Base-by-base conservation (phyloP, 2,797 vertebrate genomes). In the Acomys russatus region DNA sequence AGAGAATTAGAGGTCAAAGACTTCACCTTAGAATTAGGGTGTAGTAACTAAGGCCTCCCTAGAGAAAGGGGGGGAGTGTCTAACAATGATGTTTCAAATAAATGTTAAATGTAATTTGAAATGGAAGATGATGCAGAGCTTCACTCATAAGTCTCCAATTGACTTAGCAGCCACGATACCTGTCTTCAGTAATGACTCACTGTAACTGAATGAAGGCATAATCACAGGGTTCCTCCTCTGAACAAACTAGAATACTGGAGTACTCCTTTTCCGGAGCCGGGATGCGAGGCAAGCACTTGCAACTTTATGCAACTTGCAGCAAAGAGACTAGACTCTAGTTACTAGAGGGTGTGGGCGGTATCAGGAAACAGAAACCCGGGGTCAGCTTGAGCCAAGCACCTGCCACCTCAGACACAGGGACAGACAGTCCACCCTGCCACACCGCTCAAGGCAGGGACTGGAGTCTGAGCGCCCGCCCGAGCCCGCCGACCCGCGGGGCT, bases 301-400 rank as follows among this genome's bases (percentile, higher is more conserved):
- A 90, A 94, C 74, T 95, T 70, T 1, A 77, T 4, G n/a, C 66
- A 73, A 88, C 96, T 92, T 91, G 74, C 49, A 64, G 68, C 35
- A 79, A 76, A 88, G 3, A 63, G 49, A 66, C 25, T 49, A 76
- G 44, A 51, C 82, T 33, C 30, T 18, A 49, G 63, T 66, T 63
- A n/a, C 71, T 70, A 71, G 9, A 49, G 17, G 63, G 1, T 8
- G 6, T 33, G 22, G 0, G 38, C 66, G 63, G 9, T 44, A 5
- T 11, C 8, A 68, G 59, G 64, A 28, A 87, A 38, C 1, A 23
- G 66, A n/a, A 56, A 68, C 4, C 56, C 74, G 35, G 20, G 59
- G 49, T 22, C 4, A 3, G 54, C 33, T 20, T 25, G 35, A 20
- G 11, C 49, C 30, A 33, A 35, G 78, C 56, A 22, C 2, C 0